Evolutionary conservation across 2,797 vertebrate species (phyloP).

Genomic region (Onychomys torridus): DNA sequence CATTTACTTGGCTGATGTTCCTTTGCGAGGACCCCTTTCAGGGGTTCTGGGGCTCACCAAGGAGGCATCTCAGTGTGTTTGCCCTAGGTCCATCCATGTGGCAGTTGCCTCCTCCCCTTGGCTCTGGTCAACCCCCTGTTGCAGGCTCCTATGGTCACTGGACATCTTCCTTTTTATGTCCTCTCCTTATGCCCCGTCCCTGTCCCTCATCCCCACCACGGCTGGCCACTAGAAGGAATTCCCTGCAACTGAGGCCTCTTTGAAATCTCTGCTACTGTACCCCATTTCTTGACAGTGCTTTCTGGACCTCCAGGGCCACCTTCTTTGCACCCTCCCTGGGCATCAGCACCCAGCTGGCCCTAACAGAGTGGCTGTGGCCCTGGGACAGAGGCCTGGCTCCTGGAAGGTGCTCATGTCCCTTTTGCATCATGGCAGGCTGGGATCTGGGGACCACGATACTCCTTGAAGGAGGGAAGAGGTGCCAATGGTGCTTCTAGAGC

Average conservation of each 20-base stretch:
- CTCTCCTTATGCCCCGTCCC: not conserved
- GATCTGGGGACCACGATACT: not conserved
- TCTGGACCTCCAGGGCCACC: not conserved
- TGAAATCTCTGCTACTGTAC: not conserved
- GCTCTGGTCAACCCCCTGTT: not conserved
- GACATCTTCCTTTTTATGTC: not conserved
- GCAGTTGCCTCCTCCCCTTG: fast-evolving
- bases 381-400: not conserved
- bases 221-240: not conserved
- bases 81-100: not conserved
- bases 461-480: not conserved
- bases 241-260: not conserved
- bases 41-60: not conserved
- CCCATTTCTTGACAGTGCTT: not conserved
- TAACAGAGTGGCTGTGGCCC: fast-evolving
- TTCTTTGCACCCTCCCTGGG: not conserved
- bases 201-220: fast-evolving
- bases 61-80: not conserved
- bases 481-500: not conserved
- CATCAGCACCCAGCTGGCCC: not conserved
- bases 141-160: fast-evolving
- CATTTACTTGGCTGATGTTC: not conserved
- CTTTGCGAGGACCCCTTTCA: not conserved
- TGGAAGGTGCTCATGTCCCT: not conserved
- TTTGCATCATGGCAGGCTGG: not conserved